Conservation (phyloP, 2,888 invertebrate species). For the Abrostola tripartita region DNA sequence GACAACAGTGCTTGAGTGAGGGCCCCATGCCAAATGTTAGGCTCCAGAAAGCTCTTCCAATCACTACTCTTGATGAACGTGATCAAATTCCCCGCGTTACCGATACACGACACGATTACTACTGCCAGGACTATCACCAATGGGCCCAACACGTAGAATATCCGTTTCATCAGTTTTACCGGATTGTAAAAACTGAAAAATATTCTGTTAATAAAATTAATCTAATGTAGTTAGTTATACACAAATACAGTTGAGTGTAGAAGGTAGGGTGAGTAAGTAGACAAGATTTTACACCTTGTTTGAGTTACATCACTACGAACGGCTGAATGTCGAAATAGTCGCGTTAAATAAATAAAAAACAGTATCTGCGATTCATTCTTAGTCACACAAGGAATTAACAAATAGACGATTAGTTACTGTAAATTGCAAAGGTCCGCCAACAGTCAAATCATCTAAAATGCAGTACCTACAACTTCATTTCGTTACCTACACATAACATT, state of each 20-base stretch:
- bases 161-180: slow-evolving; percentile 76
- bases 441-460: too few species aligned
- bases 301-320: too few species aligned
- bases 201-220: slow-evolving; percentile 46
- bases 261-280: background rate
- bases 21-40: slow-evolving; percentile 75
- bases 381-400: too few species aligned
- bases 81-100: slow-evolving; percentile 55
- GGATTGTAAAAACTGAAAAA: slow-evolving; percentile 78
- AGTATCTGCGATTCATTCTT: too few species aligned
- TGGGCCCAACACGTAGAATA: slow-evolving; percentile 71
- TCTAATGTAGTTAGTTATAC: slow-evolving; percentile 18
- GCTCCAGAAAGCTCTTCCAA: slow-evolving; percentile 67
- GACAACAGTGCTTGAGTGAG: slow-evolving; percentile 75
- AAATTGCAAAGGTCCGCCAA: too few species aligned
- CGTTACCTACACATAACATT: too few species aligned
- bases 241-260: background rate
- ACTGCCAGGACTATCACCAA: slow-evolving; percentile 62
- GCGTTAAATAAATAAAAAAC: too few species aligned
- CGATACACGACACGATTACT: slow-evolving; percentile 61
- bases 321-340: too few species aligned
- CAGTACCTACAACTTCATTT: too few species aligned
- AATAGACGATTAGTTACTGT: too few species aligned
- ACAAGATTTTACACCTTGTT: too few species aligned
- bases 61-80: slow-evolving; percentile 56